Conservation (phyloP, 1,140 invertebrate genomes). For the Drosophila takahashii region DNA sequence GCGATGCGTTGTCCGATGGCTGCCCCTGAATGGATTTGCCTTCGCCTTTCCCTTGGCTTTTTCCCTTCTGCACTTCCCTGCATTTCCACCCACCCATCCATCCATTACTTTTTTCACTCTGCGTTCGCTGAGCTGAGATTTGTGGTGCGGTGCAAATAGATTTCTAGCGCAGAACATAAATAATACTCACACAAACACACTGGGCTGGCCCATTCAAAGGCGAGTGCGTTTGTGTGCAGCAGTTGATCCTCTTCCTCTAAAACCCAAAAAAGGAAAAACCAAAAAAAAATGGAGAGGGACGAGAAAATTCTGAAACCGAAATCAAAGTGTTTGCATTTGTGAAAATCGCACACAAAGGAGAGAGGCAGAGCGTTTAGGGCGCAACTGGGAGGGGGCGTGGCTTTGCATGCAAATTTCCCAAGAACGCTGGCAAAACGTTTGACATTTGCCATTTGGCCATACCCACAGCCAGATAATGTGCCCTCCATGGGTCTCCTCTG, state of each 20-base stretch:
- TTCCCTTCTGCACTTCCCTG: constrained; percentile 22
- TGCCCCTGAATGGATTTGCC: constrained; percentile 58
- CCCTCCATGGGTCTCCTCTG: constrained; percentile 35
- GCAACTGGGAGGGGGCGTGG: constrained; percentile 26
- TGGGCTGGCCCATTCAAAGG: constrained; percentile 36
- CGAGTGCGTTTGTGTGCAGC: constrained; percentile 41
- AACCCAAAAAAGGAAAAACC: constrained; percentile 17
- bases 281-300: constrained; percentile 22
- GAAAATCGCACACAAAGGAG: constrained; percentile 71
- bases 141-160: constrained; percentile 84
- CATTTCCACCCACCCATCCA: constrained; percentile 32
- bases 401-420: constrained; percentile 72
- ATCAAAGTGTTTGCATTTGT: constrained; percentile 83
- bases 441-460: constrained; percentile 67
- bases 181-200: constrained; percentile 71
- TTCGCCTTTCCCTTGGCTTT: constrained; percentile 36
- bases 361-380: constrained; percentile 18
- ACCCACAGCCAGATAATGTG: constrained; percentile 69
- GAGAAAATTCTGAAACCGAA: constrained; percentile 50
- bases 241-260: constrained; percentile 64
- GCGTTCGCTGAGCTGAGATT: constrained; percentile 78
- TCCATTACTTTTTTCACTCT: constrained; percentile 51
- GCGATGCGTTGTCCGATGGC: constrained; percentile 69
- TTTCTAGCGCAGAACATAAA: constrained; percentile 82
- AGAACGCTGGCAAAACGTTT: constrained; percentile 73